Evolutionary conservation across 2,797 vertebrate species (phyloP).

Genomic region (Sparus aurata): DNA sequence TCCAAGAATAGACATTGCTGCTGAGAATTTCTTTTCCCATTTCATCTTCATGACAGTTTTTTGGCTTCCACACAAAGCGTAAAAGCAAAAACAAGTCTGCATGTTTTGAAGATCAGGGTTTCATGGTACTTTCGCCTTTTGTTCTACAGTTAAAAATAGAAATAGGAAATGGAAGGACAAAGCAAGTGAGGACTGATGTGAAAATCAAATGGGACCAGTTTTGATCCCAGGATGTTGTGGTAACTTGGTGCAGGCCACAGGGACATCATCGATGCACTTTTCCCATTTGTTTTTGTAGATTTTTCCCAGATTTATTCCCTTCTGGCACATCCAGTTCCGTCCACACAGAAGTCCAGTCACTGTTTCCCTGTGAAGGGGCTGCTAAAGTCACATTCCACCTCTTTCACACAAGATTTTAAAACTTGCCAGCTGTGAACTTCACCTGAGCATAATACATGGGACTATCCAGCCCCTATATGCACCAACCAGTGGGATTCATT

Average conservation of each 20-base stretch:
- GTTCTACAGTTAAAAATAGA: conserved; percentile 36
- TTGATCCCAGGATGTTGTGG: conserved; percentile 47
- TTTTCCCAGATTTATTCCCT: background rate
- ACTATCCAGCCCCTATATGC: background rate
- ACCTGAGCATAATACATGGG: background rate
- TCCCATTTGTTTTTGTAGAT: conserved; percentile 10
- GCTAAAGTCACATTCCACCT: background rate
- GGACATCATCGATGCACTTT: background rate
- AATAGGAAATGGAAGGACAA: conserved; percentile 30
- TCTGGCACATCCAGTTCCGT: background rate
- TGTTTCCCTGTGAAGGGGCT: background rate
- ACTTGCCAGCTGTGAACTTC: background rate
- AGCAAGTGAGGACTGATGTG: conserved; percentile 28
- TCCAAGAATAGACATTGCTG: conserved; percentile 59
- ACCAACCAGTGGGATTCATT: no score
- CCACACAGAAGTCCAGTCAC: no score
- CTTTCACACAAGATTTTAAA: background rate
- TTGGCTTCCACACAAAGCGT: conserved; percentile 39
- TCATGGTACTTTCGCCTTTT: conserved; percentile 30
- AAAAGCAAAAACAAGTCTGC: conserved; percentile 7
- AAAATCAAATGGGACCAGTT: conserved; percentile 27
- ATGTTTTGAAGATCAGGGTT: conserved; percentile 12
- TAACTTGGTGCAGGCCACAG: conserved; percentile 4
- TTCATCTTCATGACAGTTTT: conserved; percentile 47
- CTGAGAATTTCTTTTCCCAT: conserved; percentile 46